A percentile compares a stretch with the other conserved stretches of the same genome.
These are phyloP conservation scores for Cephus spinipes DNA, from an alignment of 2,888 invertebrate species.

Conservation along the genomic window DNA sequence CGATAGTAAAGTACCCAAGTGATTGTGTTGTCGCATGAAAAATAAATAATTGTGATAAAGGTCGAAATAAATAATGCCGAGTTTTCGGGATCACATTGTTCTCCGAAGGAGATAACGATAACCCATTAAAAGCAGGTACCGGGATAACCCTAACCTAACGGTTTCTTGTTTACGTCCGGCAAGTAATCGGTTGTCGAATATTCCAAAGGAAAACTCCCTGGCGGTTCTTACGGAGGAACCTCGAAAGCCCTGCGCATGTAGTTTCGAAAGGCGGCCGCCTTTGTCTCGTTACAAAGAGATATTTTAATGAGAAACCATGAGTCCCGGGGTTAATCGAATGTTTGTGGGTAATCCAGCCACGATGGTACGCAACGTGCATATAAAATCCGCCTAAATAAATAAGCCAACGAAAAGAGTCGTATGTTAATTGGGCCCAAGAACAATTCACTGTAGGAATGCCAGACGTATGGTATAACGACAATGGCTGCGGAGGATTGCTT, in stretches of 20 bases:
- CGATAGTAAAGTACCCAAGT: background rate
- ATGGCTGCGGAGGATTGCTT: background rate
- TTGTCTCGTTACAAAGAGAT: constrained; percentile 42
- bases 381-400: background rate
- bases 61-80: background rate
- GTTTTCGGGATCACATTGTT: background rate
- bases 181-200: background rate
- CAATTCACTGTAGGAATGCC: background rate
- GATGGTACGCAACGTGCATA: constrained; percentile 9
- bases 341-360: constrained; percentile 36
- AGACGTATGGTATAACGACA: background rate
- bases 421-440: background rate
- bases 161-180: background rate
- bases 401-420: background rate
- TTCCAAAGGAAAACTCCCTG: background rate
- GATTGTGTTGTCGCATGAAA: background rate
- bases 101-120: background rate
- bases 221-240: background rate
- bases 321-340: constrained; percentile 44
- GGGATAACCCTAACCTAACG: background rate
- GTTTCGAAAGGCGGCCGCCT: constrained; percentile 31
- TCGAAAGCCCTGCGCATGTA: background rate
- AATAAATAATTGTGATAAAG: background rate
- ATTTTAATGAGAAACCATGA: constrained; percentile 27
- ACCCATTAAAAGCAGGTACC: background rate